Evolutionary conservation across 2,113 vertebrate genomes (phyloP).

Genomic region (Turdus rufiventris): DNA sequence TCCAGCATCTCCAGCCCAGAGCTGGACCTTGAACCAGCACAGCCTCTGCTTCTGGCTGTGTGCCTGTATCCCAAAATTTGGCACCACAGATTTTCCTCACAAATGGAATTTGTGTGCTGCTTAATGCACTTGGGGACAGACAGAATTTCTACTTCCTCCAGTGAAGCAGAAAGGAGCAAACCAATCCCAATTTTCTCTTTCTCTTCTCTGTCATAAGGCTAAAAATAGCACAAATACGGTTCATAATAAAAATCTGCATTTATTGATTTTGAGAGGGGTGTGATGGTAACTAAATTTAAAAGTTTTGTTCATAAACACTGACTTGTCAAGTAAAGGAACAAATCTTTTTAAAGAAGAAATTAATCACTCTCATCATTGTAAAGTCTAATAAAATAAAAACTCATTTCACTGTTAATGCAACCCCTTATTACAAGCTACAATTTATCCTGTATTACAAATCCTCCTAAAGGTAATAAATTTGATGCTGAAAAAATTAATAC

Average conservation of each 20-base stretch:
- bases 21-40: not conserved
- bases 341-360: conserved; percentile 26
- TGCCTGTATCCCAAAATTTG: not conserved
- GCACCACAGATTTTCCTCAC: not conserved
- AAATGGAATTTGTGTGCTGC: not conserved
- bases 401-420: conserved; percentile 9
- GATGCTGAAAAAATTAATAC: conserved; percentile 31
- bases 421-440: conserved; percentile 15
- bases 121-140: not conserved
- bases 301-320: not conserved
- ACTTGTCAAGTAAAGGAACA: conserved; percentile 15
- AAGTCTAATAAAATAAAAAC: conserved; percentile 38
- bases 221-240: not conserved
- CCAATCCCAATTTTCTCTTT: not conserved
- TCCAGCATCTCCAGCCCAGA: not conserved
- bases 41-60: not conserved
- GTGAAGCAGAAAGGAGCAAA: not conserved
- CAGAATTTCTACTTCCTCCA: not conserved
- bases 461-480: conserved; percentile 48
- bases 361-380: not conserved
- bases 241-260: not conserved
- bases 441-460: not conserved
- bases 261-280: conserved; percentile 14
- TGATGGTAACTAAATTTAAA: conserved; percentile 2
- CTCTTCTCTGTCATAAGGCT: not conserved